phyloP scores from a whole-genome alignment of 23 tunicate genomes.

The Corella eumyota region DNA sequence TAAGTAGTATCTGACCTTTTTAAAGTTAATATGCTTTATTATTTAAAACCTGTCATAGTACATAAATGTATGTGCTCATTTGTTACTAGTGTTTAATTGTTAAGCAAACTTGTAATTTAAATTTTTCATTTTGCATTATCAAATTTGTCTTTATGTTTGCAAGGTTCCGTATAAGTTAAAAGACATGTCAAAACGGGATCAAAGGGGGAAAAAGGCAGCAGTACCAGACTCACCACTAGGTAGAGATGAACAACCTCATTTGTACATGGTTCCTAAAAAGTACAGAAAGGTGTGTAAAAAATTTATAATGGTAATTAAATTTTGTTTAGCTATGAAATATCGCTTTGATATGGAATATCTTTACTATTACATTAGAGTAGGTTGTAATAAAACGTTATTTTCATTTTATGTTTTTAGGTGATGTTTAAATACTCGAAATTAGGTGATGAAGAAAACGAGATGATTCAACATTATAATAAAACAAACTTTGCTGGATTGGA shows the following conservation, averaged over 20 bases:
- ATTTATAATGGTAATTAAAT: no score
- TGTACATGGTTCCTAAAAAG: slow-evolving; percentile 84
- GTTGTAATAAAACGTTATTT: no score
- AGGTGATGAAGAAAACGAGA: slow-evolving; percentile 67
- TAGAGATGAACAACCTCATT: slow-evolving; percentile 82
- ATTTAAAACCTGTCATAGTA: no score
- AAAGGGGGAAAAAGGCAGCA: slow-evolving; percentile 71
- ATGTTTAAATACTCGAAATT: slow-evolving; percentile 73
- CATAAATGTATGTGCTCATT: no score
- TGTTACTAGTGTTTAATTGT: no score
- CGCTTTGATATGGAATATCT: no score
- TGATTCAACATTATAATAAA: slow-evolving; percentile 82
- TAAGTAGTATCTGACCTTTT: neutral
- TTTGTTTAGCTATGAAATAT: no score
- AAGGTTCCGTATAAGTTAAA: slow-evolving; percentile 84
- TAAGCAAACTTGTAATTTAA: no score
- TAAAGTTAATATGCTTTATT: no score
- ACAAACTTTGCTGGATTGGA: slow-evolving; percentile 94
- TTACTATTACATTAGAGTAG: no score
- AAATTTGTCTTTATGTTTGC: no score
- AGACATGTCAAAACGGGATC: slow-evolving; percentile 41
- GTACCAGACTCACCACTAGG: slow-evolving; percentile 85
- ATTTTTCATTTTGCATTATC: no score
- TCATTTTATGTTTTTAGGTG: slow-evolving; percentile 46
- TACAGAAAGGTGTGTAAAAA: slow-evolving; percentile 81